Evolutionary conservation across 2,113 vertebrate genomes (phyloP), one percentile per base, ranked within the genome.

Genomic region (Neotoma lepida): DNA sequence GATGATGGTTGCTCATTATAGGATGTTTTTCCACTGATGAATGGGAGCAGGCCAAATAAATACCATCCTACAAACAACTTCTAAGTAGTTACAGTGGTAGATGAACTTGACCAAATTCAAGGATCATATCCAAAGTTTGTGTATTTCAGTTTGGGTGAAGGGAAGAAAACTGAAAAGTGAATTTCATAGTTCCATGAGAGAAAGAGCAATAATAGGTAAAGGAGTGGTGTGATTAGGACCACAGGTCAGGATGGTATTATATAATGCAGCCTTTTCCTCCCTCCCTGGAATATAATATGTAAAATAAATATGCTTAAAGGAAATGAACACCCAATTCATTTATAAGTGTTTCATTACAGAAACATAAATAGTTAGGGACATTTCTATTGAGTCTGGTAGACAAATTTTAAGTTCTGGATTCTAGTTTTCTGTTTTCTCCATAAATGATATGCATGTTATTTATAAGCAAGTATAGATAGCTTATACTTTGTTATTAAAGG

Each of bases 371-470:
- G 35, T 14, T 87, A 85, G 20, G 30, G 33, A 54, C 74, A 85
- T 86, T 89, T 6, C 63, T 93, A 74, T 81, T 90, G 20, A 51
- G 13, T 35, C 30, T 54, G 22, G 35, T 30, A 6, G 41, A 46
- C 81, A 2, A 91, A 86, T 85, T 44, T 90, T n/a, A 68, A 64
- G 20, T 92, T 93, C 22, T 91, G 56, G 6, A 85, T 76, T 44
- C 93, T 82, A 39, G 1, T 61, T 87, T 71, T 91, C 0, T 91
- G 20, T 4, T 54, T 95, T 77, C 49, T 24, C n/a, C 13, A 89
- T 44, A 64, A 91, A 89, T 88, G n/a, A 22, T 77, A 91, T 30
- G 58, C 84, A 6, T 8, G 63, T 93, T 93, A 90, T 78, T 61
- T 82, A 66, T 61, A 92, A 77, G 33, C 1, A 82, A 68, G 85